These are phyloP conservation scores for Actinia equina DNA, from an alignment of 64 coral and sea anemone species.

Conservation along the genomic window DNA sequence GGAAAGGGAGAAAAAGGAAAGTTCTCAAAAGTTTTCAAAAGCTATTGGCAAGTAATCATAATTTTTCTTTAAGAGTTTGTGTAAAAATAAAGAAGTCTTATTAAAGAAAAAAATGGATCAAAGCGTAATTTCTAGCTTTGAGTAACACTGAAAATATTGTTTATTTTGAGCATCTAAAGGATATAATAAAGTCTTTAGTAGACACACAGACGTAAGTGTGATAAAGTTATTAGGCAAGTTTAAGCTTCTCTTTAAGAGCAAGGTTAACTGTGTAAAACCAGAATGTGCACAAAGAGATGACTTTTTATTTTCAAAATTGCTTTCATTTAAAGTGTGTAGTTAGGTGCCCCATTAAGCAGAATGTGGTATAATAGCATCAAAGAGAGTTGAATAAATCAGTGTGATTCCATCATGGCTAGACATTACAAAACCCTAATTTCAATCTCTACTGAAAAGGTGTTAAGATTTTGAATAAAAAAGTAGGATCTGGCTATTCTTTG, in stretches of 20 bases:
- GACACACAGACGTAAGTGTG: too few relatives aligned
- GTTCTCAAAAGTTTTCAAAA: not conserved
- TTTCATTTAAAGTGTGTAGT: not conserved
- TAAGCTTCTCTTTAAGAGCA: not conserved
- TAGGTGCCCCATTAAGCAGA: not conserved
- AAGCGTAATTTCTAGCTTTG: not conserved
- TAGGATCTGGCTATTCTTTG: conserved; percentile 7
- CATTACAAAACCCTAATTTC: conserved; percentile 10
- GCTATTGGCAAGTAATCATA: not conserved
- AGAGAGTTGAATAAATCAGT: not conserved
- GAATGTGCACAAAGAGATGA: not conserved
- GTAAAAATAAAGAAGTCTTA: not conserved
- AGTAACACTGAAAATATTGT: too few relatives aligned
- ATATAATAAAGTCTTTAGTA: too few relatives aligned
- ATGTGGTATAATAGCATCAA: not conserved
- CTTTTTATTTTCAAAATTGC: not conserved
- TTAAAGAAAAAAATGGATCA: too few relatives aligned
- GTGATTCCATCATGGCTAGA: not conserved
- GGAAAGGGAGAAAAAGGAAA: not conserved
- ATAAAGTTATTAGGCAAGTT: too few relatives aligned
- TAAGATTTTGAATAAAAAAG: conserved; percentile 19
- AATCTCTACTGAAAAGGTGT: conserved; percentile 18
- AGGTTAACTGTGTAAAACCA: not conserved
- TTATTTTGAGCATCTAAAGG: too few relatives aligned
- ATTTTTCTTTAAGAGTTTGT: not conserved